Conservation (phyloP, 2,888 invertebrate genomes). For the Onchidella celtica region DNA sequence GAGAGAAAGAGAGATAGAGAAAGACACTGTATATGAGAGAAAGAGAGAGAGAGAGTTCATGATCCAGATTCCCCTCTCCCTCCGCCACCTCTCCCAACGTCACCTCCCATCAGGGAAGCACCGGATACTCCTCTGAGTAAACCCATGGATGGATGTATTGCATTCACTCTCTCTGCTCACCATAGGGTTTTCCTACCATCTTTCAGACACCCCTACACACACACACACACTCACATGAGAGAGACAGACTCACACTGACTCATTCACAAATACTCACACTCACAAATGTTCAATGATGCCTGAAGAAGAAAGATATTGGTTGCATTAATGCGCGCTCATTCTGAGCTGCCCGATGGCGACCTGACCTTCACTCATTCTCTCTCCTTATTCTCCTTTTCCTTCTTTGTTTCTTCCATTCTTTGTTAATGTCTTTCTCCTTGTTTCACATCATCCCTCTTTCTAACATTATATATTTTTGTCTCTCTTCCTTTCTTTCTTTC, state of each 20-base stretch:
- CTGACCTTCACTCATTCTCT: too few relatives aligned
- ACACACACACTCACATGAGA: neutral
- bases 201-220: constrained; percentile 18
- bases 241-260: neutral
- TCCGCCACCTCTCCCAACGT: too few relatives aligned
- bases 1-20: neutral
- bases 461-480: too few relatives aligned
- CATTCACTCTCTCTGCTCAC: constrained; percentile 24
- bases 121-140: too few relatives aligned
- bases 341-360: too few relatives aligned
- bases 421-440: neutral
- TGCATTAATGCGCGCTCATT: too few relatives aligned
- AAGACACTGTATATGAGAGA: neutral
- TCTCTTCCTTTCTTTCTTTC: too few relatives aligned
- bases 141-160: neutral
- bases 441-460: neutral
- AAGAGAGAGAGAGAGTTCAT: neutral
- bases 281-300: neutral
- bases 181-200: too few relatives aligned
- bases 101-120: too few relatives aligned
- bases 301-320: too few relatives aligned
- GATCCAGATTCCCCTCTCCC: neutral
- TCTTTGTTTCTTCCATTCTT: too few relatives aligned
- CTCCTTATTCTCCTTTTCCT: too few relatives aligned
- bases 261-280: neutral